Base-by-base conservation (phyloP, 2,888 invertebrate genomes). In the Coenonympha arcania region DNA sequence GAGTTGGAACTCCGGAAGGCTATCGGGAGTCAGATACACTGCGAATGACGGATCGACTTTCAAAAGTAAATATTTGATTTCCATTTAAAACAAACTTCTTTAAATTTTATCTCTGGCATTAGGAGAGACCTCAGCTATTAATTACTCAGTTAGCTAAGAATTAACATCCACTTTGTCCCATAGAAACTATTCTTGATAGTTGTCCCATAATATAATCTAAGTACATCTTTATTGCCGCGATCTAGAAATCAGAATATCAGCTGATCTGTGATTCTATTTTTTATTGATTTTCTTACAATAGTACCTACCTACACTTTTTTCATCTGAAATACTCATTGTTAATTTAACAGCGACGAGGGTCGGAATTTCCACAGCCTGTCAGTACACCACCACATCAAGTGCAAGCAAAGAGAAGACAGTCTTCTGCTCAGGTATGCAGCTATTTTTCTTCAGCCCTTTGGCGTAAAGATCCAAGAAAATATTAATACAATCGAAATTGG, bases 1-100 rank as follows among this genome's bases (percentile, higher is more conserved):
- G 84, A 63, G 80, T 76, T 0, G 66, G 76, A 4, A 86, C 86
- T 8, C 86, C 86, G 6, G 86, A 86, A 62, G 85, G 86, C 0
- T 86, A 85, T 50, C 69, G 85, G 56, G 85, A 86, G 62, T 77
- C 86, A 2, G 85, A 85, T 45, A 85, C 86, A 0, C 67, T 86
- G 1, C 70, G 79, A 55, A 77, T 83, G 76, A 76, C 79, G 8
- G 85, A 86, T 56, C 71, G 75, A 40, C 37, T 71, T 31, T 66
- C 81, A 4, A 86, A 84, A 75, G 86, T 85, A 69, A 45, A 9
- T 16, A 47, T 31, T 15, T 39, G 13, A n/a, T n/a, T n/a, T n/a
- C n/a, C n/a, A n/a, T n/a, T n/a, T n/a, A n/a, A n/a, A n/a, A n/a
- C n/a, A n/a, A n/a, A n/a, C n/a, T n/a, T n/a, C n/a, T n/a, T n/a